A percentile compares a stretch with the other conserved stretches of the same genome.
phyloP scores from a whole-genome alignment of 2,888 invertebrate genomes.

The Synanthedon tipuliformis region DNA sequence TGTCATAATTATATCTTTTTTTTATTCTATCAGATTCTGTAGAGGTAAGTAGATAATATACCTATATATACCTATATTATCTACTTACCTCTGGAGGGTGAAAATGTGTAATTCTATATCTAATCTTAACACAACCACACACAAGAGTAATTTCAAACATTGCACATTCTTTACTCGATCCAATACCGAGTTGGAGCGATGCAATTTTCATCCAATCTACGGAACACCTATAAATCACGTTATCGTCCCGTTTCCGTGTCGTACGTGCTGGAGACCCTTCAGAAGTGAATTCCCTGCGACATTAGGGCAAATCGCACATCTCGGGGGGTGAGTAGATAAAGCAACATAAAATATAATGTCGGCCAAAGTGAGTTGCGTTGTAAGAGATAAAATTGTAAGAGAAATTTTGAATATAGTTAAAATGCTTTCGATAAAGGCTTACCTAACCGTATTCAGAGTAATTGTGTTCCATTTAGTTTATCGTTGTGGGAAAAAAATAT shows the following conservation, averaged over 20 bases:
- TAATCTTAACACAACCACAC: too few relatives aligned
- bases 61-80: too few relatives aligned
- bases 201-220: neutral
- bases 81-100: too few relatives aligned
- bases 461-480: too few relatives aligned
- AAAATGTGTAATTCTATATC: too few relatives aligned
- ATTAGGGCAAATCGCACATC: constrained; percentile 33
- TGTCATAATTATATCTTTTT: too few relatives aligned
- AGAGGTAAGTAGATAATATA: too few relatives aligned
- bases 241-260: neutral
- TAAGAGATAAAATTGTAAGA: neutral
- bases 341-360: constrained; percentile 31
- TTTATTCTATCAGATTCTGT: too few relatives aligned
- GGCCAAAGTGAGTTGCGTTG: constrained; percentile 11
- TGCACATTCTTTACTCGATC: too few relatives aligned
- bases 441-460: neutral
- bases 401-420: neutral
- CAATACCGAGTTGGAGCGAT: too few relatives aligned
- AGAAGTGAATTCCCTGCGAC: constrained; percentile 23
- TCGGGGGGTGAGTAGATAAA: constrained; percentile 25
- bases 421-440: neutral
- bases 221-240: neutral
- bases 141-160: too few relatives aligned
- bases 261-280: neutral
- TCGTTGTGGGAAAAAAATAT: too few relatives aligned